A percentile compares a stretch with the other conserved stretches of the same genome.
Evolutionary conservation across 2,113 vertebrate genomes (phyloP).

Genomic region (Phalacrocorax pelagicus): DNA sequence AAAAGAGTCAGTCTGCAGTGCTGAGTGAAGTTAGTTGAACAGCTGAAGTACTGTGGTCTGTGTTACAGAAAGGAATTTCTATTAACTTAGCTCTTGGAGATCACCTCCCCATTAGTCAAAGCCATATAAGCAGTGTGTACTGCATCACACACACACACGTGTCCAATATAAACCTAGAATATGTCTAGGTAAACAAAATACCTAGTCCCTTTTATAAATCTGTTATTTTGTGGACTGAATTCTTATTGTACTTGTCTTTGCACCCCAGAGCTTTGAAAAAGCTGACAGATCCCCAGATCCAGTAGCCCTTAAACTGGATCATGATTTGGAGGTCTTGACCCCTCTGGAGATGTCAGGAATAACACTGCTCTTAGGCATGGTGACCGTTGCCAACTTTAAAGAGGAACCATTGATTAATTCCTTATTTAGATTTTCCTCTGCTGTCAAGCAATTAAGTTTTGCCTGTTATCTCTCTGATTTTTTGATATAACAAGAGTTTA

Average conservation of each 20-base stretch:
- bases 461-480: constrained; percentile 44
- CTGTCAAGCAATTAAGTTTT: constrained; percentile 6
- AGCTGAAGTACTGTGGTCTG: background rate
- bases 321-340: background rate
- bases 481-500: constrained; percentile 22
- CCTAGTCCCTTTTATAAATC: background rate
- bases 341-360: background rate
- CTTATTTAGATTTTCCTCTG: background rate
- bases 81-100: background rate
- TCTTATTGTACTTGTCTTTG: background rate
- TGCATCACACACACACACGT: background rate
- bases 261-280: background rate
- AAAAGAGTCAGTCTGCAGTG: background rate
- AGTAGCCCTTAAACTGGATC: background rate
- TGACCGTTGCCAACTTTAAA: background rate
- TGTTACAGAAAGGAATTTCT: background rate
- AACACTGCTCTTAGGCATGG: background rate
- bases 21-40: background rate
- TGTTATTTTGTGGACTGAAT: background rate
- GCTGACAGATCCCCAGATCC: background rate
- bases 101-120: background rate
- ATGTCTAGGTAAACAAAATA: background rate
- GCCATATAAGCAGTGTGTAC: background rate
- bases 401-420: background rate
- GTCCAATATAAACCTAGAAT: background rate